Evolutionary conservation across 2,888 invertebrate species (phyloP).

Genomic region (Ormyrus labotus): DNA sequence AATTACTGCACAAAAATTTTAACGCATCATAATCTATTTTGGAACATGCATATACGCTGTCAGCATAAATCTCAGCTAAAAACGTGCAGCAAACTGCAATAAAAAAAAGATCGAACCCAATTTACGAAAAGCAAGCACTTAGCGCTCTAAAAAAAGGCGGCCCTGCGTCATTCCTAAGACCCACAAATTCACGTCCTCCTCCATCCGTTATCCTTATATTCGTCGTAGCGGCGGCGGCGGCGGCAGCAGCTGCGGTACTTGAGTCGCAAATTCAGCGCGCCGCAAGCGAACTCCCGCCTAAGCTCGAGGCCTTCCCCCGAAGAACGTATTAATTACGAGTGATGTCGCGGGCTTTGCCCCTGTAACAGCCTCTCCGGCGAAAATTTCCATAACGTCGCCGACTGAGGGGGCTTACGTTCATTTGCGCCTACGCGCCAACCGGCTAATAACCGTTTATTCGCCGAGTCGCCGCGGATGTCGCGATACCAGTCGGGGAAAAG

Average conservation of each 20-base stretch:
- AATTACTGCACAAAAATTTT: no score
- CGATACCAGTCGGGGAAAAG: background rate
- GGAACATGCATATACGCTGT: no score
- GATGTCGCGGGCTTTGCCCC: conserved; percentile 42
- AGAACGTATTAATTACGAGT: conserved; percentile 54
- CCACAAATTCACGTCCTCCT: background rate
- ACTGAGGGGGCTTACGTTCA: conserved; percentile 33
- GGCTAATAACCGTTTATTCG: conserved; percentile 50
- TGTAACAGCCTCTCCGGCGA: conserved; percentile 13
- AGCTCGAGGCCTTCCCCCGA: conserved; percentile 29
- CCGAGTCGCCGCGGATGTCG: background rate
- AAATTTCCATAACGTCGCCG: conserved; percentile 48
- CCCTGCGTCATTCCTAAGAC: background rate
- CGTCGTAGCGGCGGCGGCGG: background rate
- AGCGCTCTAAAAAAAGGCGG: background rate
- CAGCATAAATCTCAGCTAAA: no score
- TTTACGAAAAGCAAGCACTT: no score
- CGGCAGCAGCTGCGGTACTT: conserved; percentile 3
- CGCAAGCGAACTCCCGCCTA: conserved; percentile 30
- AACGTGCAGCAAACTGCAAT: no score
- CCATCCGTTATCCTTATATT: conserved; percentile 36
- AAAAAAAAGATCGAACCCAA: no score
- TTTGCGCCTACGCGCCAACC: conserved; percentile 29
- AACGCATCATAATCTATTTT: no score
- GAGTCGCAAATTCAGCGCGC: conserved; percentile 23